Percentiles rank a stretch among this genome's conserved stretches.
Evolutionary conservation across 64 coral and sea anemone genomes (phyloP).

Genomic region (Actinia tenebrosa): DNA sequence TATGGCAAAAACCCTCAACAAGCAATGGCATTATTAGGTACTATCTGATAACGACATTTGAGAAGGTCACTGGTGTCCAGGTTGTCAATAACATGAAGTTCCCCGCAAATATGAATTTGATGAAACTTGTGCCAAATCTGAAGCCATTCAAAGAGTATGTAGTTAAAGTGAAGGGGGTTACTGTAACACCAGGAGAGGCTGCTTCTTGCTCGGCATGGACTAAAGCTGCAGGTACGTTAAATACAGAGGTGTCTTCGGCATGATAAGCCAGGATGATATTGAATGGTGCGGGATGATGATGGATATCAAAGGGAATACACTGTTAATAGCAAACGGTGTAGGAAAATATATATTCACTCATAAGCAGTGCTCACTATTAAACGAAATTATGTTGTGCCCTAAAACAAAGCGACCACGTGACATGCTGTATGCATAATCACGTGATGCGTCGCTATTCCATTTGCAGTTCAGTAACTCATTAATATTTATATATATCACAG

Average conservation of each 20-base stretch:
- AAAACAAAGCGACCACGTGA: too few relatives aligned
- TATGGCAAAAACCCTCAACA: constrained; percentile 17
- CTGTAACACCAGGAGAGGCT: constrained; percentile 13
- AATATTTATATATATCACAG: constrained; percentile 3
- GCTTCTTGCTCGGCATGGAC: constrained; percentile 11
- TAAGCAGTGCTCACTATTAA: too few relatives aligned
- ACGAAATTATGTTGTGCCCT: too few relatives aligned
- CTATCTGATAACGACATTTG: constrained; percentile 21
- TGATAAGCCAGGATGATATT: too few relatives aligned
- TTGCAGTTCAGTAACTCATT: not conserved
- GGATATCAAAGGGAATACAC: too few relatives aligned
- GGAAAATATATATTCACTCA: too few relatives aligned
- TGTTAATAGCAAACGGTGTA: too few relatives aligned
- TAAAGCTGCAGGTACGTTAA: constrained; percentile 33
- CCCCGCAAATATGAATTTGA: not conserved
- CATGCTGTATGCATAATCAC: too few relatives aligned
- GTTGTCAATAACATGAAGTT: not conserved
- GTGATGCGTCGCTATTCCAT: not conserved
- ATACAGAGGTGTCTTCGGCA: too few relatives aligned
- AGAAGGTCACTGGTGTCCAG: not conserved
- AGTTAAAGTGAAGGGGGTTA: constrained; percentile 8
- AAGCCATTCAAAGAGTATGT: constrained; percentile 34
- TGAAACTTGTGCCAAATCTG: not conserved
- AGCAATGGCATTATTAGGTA: constrained; percentile 28
- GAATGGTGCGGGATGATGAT: too few relatives aligned